Conservation (phyloP, 2,797 vertebrate species). For the Sebastes reedi region DNA sequence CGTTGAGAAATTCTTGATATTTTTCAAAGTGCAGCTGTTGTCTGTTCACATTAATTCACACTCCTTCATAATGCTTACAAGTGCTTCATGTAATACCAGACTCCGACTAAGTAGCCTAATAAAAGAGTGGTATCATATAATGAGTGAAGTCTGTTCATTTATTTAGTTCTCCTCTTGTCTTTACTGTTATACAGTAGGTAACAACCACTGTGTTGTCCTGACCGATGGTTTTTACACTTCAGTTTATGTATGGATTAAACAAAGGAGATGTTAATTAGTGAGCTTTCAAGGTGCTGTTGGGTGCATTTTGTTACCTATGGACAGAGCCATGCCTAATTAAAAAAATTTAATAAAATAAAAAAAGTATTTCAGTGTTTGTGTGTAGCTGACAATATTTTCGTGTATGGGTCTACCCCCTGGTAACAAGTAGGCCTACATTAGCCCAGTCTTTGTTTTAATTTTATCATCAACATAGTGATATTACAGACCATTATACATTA, state of each 20-base stretch:
- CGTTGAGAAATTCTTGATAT: neutral
- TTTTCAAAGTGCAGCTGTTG: neutral
- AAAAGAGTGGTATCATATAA: neutral
- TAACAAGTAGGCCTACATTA: no score
- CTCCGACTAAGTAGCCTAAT: neutral
- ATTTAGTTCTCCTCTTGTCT: neutral
- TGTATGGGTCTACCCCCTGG: no score
- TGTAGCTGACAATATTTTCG: no score
- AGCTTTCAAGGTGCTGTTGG: no score
- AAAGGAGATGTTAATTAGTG: no score
- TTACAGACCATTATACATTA: no score
- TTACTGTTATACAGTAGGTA: neutral
- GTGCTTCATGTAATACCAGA: neutral
- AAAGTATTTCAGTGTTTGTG: accelerated
- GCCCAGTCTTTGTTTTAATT: no score
- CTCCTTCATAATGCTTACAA: neutral
- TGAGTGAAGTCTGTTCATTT: neutral
- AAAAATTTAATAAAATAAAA: accelerated
- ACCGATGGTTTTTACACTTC: no score
- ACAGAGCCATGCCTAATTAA: no score
- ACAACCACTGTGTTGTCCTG: neutral
- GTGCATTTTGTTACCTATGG: no score
- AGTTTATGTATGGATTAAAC: no score
- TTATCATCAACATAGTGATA: no score
- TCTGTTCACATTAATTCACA: neutral